These are phyloP conservation scores for Poicephalus gulielmi DNA, from an alignment of 2,113 vertebrate species.

Conservation along the genomic window DNA sequence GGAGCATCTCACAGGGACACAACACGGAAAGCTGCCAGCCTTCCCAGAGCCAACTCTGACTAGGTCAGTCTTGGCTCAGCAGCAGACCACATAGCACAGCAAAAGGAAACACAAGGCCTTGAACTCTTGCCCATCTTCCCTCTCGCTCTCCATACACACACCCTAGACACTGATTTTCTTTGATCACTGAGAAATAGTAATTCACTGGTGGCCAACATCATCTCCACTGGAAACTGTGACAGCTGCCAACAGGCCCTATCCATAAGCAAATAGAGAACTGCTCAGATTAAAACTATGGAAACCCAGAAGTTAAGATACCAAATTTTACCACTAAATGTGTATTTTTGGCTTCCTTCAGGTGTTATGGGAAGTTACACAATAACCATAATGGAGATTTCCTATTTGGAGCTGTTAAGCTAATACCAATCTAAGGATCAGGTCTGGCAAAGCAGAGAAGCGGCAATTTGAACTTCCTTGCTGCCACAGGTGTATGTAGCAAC, in stretches of 20 bases:
- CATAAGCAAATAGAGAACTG: not conserved
- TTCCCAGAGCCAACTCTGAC: constrained; percentile 12
- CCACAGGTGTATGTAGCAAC: not conserved
- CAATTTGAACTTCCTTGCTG: rapidly evolving
- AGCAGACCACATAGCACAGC: constrained; percentile 25
- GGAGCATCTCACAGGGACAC: constrained; percentile 13
- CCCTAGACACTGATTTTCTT: not conserved
- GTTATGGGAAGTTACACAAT: not conserved
- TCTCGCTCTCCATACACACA: not conserved
- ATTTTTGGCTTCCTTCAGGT: not conserved
- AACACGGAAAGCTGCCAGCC: constrained; percentile 21
- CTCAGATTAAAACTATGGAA: not conserved
- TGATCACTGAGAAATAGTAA: not conserved
- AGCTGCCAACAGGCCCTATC: not conserved
- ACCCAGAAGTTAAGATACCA: not conserved
- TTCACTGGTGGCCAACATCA: not conserved
- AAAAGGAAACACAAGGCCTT: constrained; percentile 30
- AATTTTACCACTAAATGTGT: not conserved
- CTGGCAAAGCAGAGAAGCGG: rapidly evolving
- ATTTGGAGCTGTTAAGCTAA: not conserved
- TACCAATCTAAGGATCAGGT: not conserved
- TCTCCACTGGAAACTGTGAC: not conserved
- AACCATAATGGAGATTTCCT: not conserved
- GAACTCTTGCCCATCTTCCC: not conserved
- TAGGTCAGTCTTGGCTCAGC: constrained; percentile 57